These are phyloP conservation scores for Cerceris ruficornis DNA, from an alignment of 2,888 invertebrate genomes.

Conservation along the genomic window DNA sequence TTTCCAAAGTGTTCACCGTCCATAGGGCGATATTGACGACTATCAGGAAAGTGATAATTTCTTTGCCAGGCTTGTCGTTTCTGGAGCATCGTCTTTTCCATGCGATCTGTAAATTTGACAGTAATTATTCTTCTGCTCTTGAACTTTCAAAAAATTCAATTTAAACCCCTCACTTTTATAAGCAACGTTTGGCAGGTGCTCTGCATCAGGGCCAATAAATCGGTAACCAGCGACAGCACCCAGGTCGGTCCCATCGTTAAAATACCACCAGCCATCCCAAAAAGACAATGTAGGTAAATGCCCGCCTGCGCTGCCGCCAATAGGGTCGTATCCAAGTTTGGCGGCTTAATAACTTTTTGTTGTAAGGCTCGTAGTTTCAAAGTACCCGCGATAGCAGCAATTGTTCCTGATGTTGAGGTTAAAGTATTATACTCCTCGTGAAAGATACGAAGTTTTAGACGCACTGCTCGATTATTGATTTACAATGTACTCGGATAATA, in stretches of 20 bases:
- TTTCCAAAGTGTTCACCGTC: slow-evolving; percentile 93
- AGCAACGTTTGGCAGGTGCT: slow-evolving; percentile 91
- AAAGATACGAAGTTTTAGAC: too few relatives aligned
- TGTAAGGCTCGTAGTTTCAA: slow-evolving; percentile 72
- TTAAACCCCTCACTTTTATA: slow-evolving; percentile 81
- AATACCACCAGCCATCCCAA: slow-evolving; percentile 90
- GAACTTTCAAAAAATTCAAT: not conserved
- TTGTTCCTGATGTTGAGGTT: slow-evolving; percentile 61
- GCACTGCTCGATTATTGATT: not conserved
- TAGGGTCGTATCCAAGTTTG: slow-evolving; percentile 89
- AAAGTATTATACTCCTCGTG: too few relatives aligned
- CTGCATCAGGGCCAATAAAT: slow-evolving; percentile 89
- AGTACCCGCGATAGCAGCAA: slow-evolving; percentile 72
- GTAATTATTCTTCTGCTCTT: not conserved
- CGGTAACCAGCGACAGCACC: slow-evolving; percentile 87
- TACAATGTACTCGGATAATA: not conserved
- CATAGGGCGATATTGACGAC: slow-evolving; percentile 93
- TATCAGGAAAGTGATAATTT: slow-evolving; percentile 92
- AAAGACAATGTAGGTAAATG: slow-evolving; percentile 91
- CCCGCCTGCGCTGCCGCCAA: slow-evolving; percentile 94
- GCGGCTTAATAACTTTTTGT: slow-evolving; percentile 73
- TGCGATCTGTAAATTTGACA: slow-evolving; percentile 79
- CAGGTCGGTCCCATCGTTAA: slow-evolving; percentile 83
- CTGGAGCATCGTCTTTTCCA: slow-evolving; percentile 89
- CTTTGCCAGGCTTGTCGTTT: slow-evolving; percentile 90